Evolutionary conservation across 2,888 invertebrate genomes (phyloP).

Genomic region (Thumatha senex): DNA sequence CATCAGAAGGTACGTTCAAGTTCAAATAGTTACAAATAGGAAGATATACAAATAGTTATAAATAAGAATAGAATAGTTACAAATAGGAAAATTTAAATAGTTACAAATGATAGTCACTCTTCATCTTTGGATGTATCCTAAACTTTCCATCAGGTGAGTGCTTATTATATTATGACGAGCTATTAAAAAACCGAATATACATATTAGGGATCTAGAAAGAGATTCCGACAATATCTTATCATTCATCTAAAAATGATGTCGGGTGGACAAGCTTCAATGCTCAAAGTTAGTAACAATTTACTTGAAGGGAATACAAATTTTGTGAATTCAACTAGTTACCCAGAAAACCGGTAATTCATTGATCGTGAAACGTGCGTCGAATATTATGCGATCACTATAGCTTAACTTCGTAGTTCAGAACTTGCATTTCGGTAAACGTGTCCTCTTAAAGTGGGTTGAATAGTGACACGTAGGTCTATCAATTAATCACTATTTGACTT

Average conservation of each 20-base stretch:
- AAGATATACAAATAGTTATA: too few species aligned
- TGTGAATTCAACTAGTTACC: neutral
- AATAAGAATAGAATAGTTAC: too few species aligned
- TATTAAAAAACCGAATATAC: too few species aligned
- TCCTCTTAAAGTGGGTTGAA: neutral
- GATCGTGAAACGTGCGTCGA: slow-evolving; percentile 1
- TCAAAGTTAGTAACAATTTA: slow-evolving; percentile 3
- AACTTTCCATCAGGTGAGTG: too few species aligned
- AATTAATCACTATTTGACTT: neutral
- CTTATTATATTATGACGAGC: too few species aligned
- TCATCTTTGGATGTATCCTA: too few species aligned
- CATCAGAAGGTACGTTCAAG: too few species aligned
- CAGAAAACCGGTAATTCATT: neutral
- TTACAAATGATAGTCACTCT: too few species aligned
- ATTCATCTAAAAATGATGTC: slow-evolving; percentile 2
- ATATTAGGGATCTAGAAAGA: too few species aligned
- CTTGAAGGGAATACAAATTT: slow-evolving; percentile 6
- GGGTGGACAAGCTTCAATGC: slow-evolving; percentile 3
- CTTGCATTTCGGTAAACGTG: neutral
- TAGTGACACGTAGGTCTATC: too few species aligned
- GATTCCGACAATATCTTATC: neutral
- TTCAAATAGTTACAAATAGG: too few species aligned
- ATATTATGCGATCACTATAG: neutral
- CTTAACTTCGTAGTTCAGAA: neutral
- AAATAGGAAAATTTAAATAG: too few species aligned